Percentiles rank a stretch among this genome's conserved stretches.
phyloP scores from a whole-genome alignment of 2,113 vertebrate genomes.

The Narcine bancroftii region DNA sequence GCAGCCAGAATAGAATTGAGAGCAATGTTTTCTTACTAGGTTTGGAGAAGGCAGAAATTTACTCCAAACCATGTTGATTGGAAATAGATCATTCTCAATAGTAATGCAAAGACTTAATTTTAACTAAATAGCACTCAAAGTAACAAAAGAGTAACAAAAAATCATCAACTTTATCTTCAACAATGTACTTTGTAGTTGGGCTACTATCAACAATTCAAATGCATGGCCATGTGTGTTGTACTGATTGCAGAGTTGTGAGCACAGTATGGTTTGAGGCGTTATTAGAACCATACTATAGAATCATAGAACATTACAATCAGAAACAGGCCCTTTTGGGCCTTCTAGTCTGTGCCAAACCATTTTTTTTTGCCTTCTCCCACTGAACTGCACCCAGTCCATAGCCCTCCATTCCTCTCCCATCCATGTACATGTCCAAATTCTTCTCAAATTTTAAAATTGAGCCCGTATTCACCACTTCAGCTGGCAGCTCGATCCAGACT shows the following conservation, averaged over 20 bases:
- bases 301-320: too few species aligned
- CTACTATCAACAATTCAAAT: background rate
- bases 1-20: background rate
- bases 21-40: background rate
- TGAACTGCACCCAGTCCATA: too few species aligned
- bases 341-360: too few species aligned
- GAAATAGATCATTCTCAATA: background rate
- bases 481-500: too few species aligned
- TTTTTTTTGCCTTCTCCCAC: too few species aligned
- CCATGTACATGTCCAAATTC: too few species aligned
- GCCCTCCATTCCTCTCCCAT: too few species aligned
- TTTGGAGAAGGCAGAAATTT: background rate
- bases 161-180: background rate
- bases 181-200: background rate
- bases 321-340: too few species aligned
- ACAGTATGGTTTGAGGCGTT: background rate
- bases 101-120: background rate
- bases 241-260: background rate
- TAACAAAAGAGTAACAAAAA: background rate
- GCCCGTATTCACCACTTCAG: too few species aligned
- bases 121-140: background rate
- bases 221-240: background rate
- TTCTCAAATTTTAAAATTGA: too few species aligned
- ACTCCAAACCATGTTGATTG: background rate
- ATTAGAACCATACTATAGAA: too few species aligned